Evolutionary conservation across 92 coral and sea anemone species (phyloP), one percentile per base, ranked within the genome.

Genomic region (Porites lobata): DNA sequence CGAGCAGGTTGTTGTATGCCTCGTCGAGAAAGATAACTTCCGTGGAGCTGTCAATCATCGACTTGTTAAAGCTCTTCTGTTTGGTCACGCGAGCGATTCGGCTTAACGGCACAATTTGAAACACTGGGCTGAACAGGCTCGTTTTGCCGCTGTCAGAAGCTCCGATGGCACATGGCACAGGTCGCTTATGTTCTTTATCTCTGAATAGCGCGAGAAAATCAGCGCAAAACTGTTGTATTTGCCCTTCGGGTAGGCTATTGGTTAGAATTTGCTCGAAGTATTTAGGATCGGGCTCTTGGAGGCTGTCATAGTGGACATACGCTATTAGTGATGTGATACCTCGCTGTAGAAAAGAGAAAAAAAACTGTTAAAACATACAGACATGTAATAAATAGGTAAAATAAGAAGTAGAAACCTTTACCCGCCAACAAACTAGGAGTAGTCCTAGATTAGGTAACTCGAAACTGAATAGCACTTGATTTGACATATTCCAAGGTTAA

Each of bases 121-220:
- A 65, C n/a, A 86, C 24, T 18, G 32, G 70, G 2, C 58, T 54
- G 57, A 88, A 91, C 21, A 91, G 68, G 50, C 94, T 91, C 2
- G 89, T 88, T 75, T 87, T 88, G 0, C 92, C 89, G 20, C 92
- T 91, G 75, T 82, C 80, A 0, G 94, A 54, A 7, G 85, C 75
- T 1, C 94, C 92, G n/a, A 83, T 88, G 56, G 69, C 56, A 65
- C 92, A 87, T 10, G 94, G 94, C 5, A 91, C 92, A 0, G 84
- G 88, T 69, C 72, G 87, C 66, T 87, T 87, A 61, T 76, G 92
- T 56, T 75, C 58, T 72, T 83, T 91, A 1, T 73, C 71, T 6
- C 64, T 9, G 61, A 80, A 83, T 71, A 87, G 43, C 10, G 76
- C 87, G 20, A 87, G 57, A 77, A 91, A 82, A 14, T 87, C 86